A percentile compares a stretch with the other conserved stretches of the same genome.
Evolutionary conservation across 1,140 invertebrate species (phyloP).

Genomic region (Drosophila insularis): DNA sequence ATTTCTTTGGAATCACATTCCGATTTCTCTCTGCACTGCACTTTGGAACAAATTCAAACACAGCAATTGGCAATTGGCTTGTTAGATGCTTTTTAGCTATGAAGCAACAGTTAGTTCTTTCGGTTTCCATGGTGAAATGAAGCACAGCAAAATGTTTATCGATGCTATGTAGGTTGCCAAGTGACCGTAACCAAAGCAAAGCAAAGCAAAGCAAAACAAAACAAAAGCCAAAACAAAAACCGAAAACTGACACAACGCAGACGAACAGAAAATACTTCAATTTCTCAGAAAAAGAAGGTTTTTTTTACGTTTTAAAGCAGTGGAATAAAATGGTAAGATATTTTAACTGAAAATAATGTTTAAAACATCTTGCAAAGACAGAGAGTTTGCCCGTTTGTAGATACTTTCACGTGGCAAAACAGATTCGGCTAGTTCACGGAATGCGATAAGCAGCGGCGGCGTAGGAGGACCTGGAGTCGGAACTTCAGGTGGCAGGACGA

Average conservation of each 20-base stretch:
- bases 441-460: constrained; percentile 63
- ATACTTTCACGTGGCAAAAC: constrained; percentile 89
- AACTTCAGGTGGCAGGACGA: constrained; percentile 14
- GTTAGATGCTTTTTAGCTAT: neutral
- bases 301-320: too few relatives aligned
- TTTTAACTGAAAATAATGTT: constrained; percentile 40
- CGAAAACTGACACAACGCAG: neutral
- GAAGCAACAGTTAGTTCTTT: constrained; percentile 36
- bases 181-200: constrained; percentile 57
- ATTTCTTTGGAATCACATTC: too few relatives aligned
- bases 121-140: constrained; percentile 33
- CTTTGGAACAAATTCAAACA: too few relatives aligned
- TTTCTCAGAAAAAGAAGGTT: constrained; percentile 7
- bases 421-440: constrained; percentile 84
- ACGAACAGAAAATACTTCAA: neutral
- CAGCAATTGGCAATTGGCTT: too few relatives aligned
- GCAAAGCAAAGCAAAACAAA: constrained; percentile 45
- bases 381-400: constrained; percentile 81
- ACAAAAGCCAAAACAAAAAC: constrained; percentile 22
- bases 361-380: constrained; percentile 6
- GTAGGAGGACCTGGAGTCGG: constrained; percentile 51
- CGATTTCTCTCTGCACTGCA: too few relatives aligned
- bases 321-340: constrained; percentile 78
- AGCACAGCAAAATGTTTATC: constrained; percentile 66
- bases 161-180: constrained; percentile 70